Conservation (phyloP, 2,113 vertebrate species). For the Acinonyx jubatus region DNA sequence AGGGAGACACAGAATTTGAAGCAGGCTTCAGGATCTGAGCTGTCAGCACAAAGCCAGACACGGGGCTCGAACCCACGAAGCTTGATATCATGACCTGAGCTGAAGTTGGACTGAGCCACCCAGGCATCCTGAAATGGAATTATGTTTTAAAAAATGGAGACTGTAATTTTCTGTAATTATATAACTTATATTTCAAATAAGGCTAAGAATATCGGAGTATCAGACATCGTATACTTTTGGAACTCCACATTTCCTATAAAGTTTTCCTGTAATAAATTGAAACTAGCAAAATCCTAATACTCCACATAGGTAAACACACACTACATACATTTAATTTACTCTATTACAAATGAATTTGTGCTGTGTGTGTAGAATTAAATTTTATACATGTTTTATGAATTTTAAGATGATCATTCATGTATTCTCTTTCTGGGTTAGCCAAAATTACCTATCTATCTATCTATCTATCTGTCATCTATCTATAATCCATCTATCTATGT, state of each 20-base stretch:
- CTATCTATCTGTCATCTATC: neutral
- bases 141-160: neutral
- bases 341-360: neutral
- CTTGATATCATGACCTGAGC: no score
- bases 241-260: neutral
- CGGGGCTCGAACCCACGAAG: no score
- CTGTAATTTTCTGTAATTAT: neutral
- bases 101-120: no score
- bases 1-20: no score
- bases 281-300: neutral
- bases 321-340: neutral
- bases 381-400: neutral
- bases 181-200: neutral
- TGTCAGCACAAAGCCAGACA: no score
- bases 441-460: neutral
- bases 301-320: neutral
- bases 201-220: neutral
- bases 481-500: no score
- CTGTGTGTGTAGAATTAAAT: neutral
- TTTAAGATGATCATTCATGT: neutral
- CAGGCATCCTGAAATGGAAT: neutral
- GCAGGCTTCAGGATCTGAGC: no score
- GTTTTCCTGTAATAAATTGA: neutral
- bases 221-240: neutral
- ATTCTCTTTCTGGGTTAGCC: neutral